Evolutionary conservation across 2,797 vertebrate genomes (phyloP), one percentile per base, ranked within the genome.

Genomic region (Cirrhinus mrigala): DNA sequence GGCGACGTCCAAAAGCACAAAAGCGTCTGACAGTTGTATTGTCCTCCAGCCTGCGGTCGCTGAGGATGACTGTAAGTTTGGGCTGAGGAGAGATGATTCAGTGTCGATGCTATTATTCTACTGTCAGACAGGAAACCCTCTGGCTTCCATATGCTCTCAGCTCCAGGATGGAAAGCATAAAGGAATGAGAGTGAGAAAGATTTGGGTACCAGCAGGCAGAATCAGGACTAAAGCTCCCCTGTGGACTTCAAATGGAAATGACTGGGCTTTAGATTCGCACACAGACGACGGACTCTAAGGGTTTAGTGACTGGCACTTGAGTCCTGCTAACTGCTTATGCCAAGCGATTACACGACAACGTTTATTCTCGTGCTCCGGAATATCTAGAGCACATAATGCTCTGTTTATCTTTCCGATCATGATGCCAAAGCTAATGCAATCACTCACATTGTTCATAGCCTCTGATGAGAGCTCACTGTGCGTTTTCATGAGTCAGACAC

Each of bases 121-220:
- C 68, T 73, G 76, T 85, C 77, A 80, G 44, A 44, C 27, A 20
- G 77, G 44, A 80, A 85, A 80, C 46, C 54, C 83, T 78, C 66
- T 8, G 40, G 76, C 52, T 78, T 71, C 18, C 52, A 62, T 50
- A 22, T 85, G 40, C 22, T 50, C 37, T 85, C 75, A 48, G 66
- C 54, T 77, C 62, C 64, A 56, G 74, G 75, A 84, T 70, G 64
- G 18, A 22, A 27, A 79, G 76, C 66, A 85, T 11, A 73, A 80
- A 85, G 83, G 50, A 77, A 70, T 33, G 52, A 79, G 37, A 77
- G 29, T 15, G n/a, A 78, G 27, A 69, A 68, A 69, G 56, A 60
- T 79, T 24, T 58, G 82, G 50, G 74, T 78, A 46, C 60, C 82
- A 79, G 83, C 74, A 58, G 75, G 52, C 75, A 71, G 76, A 85